These are phyloP conservation scores for Tamandua tetradactyla DNA, from an alignment of 2,797 vertebrate genomes.

Conservation along the genomic window DNA sequence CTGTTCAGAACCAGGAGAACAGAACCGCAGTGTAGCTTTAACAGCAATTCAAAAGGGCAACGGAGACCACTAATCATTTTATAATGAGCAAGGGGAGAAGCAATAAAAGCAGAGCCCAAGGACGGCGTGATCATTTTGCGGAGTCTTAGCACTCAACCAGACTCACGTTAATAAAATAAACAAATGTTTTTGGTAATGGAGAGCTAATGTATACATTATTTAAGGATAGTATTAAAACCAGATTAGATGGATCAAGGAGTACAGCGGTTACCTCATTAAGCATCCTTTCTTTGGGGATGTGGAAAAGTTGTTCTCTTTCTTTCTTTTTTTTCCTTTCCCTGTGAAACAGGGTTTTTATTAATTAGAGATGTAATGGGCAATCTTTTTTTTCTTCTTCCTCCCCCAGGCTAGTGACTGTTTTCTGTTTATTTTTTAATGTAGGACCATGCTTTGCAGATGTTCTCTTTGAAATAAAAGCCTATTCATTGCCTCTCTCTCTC, in stretches of 20 bases:
- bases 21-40: not conserved
- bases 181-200: constrained; percentile 73
- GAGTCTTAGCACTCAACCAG: constrained; percentile 71
- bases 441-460: constrained; percentile 83
- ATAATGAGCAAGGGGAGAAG: constrained; percentile 58
- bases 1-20: constrained; percentile 46
- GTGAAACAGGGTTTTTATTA: constrained; percentile 75
- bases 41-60: constrained; percentile 56
- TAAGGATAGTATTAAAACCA: constrained; percentile 76
- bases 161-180: constrained; percentile 76
- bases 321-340: not conserved
- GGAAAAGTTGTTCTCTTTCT: constrained; percentile 47
- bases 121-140: constrained; percentile 8
- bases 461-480: constrained; percentile 80
- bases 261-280: constrained; percentile 72
- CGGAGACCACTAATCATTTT: constrained; percentile 62
- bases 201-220: constrained; percentile 79
- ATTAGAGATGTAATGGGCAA: constrained; percentile 74
- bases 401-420: constrained; percentile 64
- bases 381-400: not conserved
- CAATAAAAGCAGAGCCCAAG: constrained; percentile 61
- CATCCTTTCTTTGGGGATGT: constrained; percentile 72
- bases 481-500: constrained; percentile 66
- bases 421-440: constrained; percentile 80
- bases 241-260: constrained; percentile 60